phyloP scores from a whole-genome alignment of 1,140 invertebrate genomes.

The Sarcophaga bullata region DNA sequence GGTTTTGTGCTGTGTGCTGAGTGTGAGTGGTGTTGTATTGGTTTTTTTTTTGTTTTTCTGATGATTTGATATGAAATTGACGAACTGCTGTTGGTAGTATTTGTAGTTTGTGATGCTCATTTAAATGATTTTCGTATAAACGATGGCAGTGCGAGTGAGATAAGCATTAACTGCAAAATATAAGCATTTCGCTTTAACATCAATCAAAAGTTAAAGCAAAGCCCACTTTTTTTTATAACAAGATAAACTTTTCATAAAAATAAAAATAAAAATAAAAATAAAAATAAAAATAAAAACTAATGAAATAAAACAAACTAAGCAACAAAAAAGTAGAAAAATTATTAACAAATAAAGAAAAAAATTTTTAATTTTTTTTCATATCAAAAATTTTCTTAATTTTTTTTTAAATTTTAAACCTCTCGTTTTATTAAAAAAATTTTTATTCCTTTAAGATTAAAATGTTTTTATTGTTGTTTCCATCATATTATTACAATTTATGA shows the following conservation, averaged over 20 bases:
- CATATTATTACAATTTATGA: slow-evolving; percentile 44
- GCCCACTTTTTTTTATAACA: not conserved
- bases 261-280: not conserved
- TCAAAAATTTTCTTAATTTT: no score
- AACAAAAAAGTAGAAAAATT: not conserved
- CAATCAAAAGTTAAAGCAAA: not conserved
- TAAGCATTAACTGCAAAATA: not conserved
- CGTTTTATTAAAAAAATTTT: no score
- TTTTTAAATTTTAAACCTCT: no score
- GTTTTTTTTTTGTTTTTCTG: not conserved
- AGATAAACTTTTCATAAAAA: not conserved
- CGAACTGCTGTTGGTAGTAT: slow-evolving; percentile 16
- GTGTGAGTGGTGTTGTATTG: not conserved
- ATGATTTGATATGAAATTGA: slow-evolving; percentile 31
- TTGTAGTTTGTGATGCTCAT: slow-evolving; percentile 32
- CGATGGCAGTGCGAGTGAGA: not conserved
- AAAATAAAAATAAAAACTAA: not conserved
- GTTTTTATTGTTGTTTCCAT: slow-evolving; percentile 27
- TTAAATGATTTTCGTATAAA: slow-evolving; percentile 2
- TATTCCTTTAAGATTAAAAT: slow-evolving; percentile 13
- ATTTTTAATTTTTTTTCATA: not conserved
- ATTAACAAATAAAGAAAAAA: not conserved
- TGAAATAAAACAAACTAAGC: no score
- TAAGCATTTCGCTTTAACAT: slow-evolving; percentile 5
- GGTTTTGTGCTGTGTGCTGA: not conserved